Percentiles rank a stretch among this genome's conserved stretches.
Evolutionary conservation across 2,888 invertebrate species (phyloP).

Genomic region (Agrenia bidenticulata): DNA sequence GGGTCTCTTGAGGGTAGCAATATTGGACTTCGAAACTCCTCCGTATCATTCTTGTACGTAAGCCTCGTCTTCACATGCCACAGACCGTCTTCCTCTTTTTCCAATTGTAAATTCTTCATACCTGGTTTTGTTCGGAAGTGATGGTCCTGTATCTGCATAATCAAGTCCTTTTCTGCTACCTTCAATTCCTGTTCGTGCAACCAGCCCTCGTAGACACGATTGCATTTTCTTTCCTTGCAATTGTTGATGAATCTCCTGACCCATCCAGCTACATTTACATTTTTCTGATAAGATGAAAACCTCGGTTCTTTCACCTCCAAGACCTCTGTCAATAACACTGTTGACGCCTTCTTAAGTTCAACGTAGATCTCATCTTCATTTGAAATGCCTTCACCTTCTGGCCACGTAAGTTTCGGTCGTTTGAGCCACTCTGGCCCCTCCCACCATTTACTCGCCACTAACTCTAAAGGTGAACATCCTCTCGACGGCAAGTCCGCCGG

Average conservation of each 20-base stretch:
- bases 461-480: constrained; percentile 16
- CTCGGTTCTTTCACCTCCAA: background rate
- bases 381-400: background rate
- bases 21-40: background rate
- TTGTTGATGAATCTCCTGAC: background rate
- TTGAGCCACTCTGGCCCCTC: constrained; percentile 41
- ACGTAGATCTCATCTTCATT: constrained; percentile 17
- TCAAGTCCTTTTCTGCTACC: background rate
- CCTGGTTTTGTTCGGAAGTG: background rate
- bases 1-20: background rate
- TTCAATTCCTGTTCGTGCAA: background rate
- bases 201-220: background rate
- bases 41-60: background rate
- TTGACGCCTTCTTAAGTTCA: background rate
- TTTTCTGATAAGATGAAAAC: background rate
- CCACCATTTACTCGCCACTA: constrained; percentile 39
- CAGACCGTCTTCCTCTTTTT: background rate
- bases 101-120: background rate
- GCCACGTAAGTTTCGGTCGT: constrained; percentile 21
- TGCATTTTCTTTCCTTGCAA: background rate
- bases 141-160: background rate
- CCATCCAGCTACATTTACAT: background rate
- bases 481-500: constrained; percentile 26
- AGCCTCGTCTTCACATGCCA: background rate
- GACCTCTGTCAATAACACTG: background rate